Percentiles rank a stretch among this genome's conserved stretches.
phyloP scores from a whole-genome alignment of 2,113 vertebrate genomes.

The Tetrax tetrax region DNA sequence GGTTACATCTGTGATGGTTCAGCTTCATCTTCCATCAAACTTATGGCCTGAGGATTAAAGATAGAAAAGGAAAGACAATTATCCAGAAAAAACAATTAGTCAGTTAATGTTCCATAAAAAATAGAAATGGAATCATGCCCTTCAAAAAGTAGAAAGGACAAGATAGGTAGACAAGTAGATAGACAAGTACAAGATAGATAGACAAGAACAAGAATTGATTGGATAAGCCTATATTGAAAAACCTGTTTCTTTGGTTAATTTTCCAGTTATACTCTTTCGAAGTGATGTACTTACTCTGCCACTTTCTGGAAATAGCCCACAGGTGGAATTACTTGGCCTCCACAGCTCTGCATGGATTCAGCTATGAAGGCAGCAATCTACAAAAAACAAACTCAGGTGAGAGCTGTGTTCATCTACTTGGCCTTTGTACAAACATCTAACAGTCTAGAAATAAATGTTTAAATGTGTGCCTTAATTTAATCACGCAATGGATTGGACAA shows the following conservation, averaged over 20 bases:
- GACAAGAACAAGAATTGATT: not conserved
- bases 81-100: not conserved
- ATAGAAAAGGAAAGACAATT: not conserved
- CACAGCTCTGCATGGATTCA: slow-evolving; percentile 98
- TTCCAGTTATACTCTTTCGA: slow-evolving; percentile 1
- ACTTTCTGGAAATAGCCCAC: slow-evolving; percentile 97
- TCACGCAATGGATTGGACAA: not conserved
- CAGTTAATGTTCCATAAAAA: not conserved
- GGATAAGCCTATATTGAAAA: not conserved
- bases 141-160: not conserved
- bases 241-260: not conserved
- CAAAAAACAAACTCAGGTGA: slow-evolving; percentile 76
- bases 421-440: slow-evolving; percentile 30
- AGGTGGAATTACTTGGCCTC: slow-evolving; percentile 96
- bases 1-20: not conserved
- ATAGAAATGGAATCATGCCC: not conserved
- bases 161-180: not conserved
- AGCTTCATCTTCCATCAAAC: not conserved
- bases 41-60: not conserved
- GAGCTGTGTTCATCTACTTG: not conserved
- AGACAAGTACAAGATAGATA: not conserved
- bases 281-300: slow-evolving; percentile 88
- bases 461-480: slow-evolving; percentile 8
- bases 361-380: slow-evolving; percentile 98
- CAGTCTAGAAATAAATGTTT: not conserved